Percentiles rank a stretch among this genome's conserved stretches.
Evolutionary conservation across 1,140 invertebrate genomes (phyloP).

Genomic region (Neodiprion virginianus): DNA sequence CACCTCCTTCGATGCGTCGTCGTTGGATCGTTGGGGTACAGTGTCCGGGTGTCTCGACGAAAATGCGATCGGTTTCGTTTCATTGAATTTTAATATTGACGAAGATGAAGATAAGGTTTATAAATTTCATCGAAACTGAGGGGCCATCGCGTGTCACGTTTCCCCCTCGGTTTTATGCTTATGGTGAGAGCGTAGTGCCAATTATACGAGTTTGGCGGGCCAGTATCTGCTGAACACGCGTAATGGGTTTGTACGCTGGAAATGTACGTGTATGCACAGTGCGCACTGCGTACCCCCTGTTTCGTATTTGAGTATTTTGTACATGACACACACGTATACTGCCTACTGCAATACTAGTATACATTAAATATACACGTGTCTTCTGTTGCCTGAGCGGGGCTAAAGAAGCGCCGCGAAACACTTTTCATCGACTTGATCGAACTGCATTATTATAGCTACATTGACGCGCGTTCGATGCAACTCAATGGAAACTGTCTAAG

Average conservation of each 20-base stretch:
- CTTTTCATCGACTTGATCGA: slow-evolving; percentile 61
- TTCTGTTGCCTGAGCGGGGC: neutral
- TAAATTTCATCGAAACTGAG: slow-evolving; percentile 44
- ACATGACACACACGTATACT: too few relatives aligned
- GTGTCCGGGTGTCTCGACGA: too few relatives aligned
- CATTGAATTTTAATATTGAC: too few relatives aligned
- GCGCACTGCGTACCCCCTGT: too few relatives aligned
- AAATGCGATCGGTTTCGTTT: too few relatives aligned
- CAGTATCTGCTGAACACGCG: slow-evolving; percentile 42
- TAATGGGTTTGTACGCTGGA: slow-evolving; percentile 29
- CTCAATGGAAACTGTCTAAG: slow-evolving; percentile 54
- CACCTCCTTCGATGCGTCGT: too few relatives aligned
- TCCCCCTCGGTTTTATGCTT: slow-evolving; percentile 46
- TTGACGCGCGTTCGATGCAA: slow-evolving; percentile 36
- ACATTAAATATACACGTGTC: neutral
- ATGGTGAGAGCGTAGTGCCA: slow-evolving; percentile 58
- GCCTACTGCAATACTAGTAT: neutral
- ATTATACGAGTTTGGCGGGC: slow-evolving; percentile 48
- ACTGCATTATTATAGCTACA: slow-evolving; percentile 19
- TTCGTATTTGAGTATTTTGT: too few relatives aligned
- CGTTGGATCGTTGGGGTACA: too few relatives aligned
- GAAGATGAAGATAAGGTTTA: slow-evolving; percentile 41
- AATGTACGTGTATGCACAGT: neutral
- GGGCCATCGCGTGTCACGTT: slow-evolving; percentile 47
- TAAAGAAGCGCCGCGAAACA: slow-evolving; percentile 29